A percentile compares a stretch with the other conserved stretches of the same genome.
phyloP scores from a whole-genome alignment of 2,888 invertebrate species.

The Agonopterix subpropinquella region DNA sequence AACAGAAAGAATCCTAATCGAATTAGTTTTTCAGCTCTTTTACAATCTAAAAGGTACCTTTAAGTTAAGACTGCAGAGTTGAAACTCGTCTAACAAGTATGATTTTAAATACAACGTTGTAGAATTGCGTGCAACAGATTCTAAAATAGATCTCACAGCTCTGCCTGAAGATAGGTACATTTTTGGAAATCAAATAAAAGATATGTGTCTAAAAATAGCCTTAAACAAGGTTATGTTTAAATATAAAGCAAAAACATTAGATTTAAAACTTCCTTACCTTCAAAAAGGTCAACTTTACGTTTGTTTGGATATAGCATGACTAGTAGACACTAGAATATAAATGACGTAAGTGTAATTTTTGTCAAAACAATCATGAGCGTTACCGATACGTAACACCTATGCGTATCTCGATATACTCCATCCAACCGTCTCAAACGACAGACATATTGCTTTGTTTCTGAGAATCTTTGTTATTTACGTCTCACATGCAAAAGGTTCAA shows the following conservation, averaged over 20 bases:
- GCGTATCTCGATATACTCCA: not conserved
- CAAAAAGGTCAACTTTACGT: conserved; percentile 37
- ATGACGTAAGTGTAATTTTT: conserved; percentile 7
- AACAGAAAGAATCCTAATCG: conserved; percentile 17
- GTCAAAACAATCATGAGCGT: conserved; percentile 3
- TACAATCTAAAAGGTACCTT: conserved; percentile 30
- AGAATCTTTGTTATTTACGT: too few relatives aligned
- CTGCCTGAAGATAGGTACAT: conserved; percentile 64
- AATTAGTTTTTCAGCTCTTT: conserved; percentile 14
- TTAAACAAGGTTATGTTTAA: conserved; percentile 52
- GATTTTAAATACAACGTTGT: conserved; percentile 49
- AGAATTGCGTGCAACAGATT: conserved; percentile 38
- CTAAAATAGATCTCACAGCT: conserved; percentile 62
- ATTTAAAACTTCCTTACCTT: conserved; percentile 6
- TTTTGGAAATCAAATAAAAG: conserved; percentile 72
- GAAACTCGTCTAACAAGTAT: conserved; percentile 36
- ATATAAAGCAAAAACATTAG: conserved; percentile 33
- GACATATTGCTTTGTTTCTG: not conserved
- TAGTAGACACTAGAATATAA: not conserved
- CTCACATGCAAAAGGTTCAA: conserved; percentile 5
- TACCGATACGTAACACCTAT: conserved; percentile 8
- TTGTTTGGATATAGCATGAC: conserved; percentile 20
- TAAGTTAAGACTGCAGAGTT: conserved; percentile 27
- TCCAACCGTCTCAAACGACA: conserved; percentile 5
- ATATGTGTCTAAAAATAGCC: conserved; percentile 51